Conservation (phyloP, 1,140 invertebrate genomes). For the Polyergus mexicanus region DNA sequence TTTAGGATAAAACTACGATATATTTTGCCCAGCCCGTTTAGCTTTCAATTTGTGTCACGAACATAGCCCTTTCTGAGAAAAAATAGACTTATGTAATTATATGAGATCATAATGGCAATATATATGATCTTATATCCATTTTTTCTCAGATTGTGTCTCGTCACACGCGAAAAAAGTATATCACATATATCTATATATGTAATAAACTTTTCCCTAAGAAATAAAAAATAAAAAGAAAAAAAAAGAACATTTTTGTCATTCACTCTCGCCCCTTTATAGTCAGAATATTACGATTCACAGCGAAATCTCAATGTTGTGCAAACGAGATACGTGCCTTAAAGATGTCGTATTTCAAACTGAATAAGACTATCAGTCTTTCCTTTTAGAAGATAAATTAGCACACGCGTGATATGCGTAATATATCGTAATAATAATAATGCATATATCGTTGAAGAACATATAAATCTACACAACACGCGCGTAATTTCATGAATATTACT, state of each 20-base stretch:
- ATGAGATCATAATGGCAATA: no score
- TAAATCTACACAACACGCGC: conserved; percentile 50
- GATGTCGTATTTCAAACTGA: conserved; percentile 61
- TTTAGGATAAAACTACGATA: not conserved
- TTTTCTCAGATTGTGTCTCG: not conserved
- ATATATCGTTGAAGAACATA: conserved; percentile 64
- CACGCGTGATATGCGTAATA: conserved; percentile 43
- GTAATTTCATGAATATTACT: conserved; percentile 58
- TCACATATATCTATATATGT: conserved; percentile 30
- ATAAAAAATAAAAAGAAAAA: conserved; percentile 67
- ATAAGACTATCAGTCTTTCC: conserved; percentile 74
- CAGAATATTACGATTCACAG: conserved; percentile 64
- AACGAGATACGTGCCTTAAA: conserved; percentile 57
- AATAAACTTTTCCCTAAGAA: conserved; percentile 21
- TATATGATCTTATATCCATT: no score
- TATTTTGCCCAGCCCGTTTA: conserved; percentile 25
- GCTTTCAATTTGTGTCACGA: not conserved
- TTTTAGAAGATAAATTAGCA: conserved; percentile 67
- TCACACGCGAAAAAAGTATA: conserved; percentile 53
- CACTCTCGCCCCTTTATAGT: not conserved
- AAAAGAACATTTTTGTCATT: conserved; percentile 22
- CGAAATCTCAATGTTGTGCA: conserved; percentile 50
- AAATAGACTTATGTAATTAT: no score
- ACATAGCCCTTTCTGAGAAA: not conserved
- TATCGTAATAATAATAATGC: conserved; percentile 54